These are phyloP conservation scores for Tolmerus cingulatus DNA, from an alignment of 2,888 invertebrate genomes.

Conservation along the genomic window DNA sequence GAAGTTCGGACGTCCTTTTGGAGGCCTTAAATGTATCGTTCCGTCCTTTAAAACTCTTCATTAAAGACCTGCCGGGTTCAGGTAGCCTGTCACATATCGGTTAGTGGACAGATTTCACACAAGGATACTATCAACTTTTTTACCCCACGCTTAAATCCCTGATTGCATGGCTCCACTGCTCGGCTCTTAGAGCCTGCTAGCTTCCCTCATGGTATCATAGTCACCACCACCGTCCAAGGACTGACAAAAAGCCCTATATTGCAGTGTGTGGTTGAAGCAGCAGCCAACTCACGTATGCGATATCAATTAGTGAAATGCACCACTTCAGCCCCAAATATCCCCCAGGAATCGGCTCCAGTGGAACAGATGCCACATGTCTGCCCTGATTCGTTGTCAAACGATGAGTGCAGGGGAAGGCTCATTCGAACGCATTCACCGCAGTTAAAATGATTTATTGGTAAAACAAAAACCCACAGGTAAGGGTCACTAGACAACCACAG, in stretches of 20 bases:
- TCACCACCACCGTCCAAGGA: background rate
- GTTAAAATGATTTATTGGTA: constrained; percentile 24
- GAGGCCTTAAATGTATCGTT: background rate
- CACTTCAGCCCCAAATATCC: background rate
- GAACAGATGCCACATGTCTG: background rate
- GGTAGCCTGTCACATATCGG: background rate
- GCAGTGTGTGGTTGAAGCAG: background rate
- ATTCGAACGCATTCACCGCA: constrained; percentile 2
- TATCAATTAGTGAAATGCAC: constrained; percentile 37
- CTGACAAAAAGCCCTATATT: background rate
- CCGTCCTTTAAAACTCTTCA: background rate
- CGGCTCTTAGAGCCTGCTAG: background rate
- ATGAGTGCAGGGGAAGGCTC: background rate
- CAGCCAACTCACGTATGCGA: constrained; percentile 24
- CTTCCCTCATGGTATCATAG: background rate
- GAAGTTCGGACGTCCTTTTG: no score
- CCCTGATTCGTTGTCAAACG: constrained; percentile 12
- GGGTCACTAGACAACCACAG: background rate
- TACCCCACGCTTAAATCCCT: background rate
- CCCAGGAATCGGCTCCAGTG: background rate
- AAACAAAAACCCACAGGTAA: constrained; percentile 20
- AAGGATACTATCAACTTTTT: background rate
- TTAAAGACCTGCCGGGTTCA: background rate
- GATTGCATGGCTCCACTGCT: background rate
- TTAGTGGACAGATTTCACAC: background rate